Evolutionary conservation across 2,113 vertebrate genomes (phyloP), one percentile per base, ranked within the genome.

Genomic region (Oenanthe melanoleuca): DNA sequence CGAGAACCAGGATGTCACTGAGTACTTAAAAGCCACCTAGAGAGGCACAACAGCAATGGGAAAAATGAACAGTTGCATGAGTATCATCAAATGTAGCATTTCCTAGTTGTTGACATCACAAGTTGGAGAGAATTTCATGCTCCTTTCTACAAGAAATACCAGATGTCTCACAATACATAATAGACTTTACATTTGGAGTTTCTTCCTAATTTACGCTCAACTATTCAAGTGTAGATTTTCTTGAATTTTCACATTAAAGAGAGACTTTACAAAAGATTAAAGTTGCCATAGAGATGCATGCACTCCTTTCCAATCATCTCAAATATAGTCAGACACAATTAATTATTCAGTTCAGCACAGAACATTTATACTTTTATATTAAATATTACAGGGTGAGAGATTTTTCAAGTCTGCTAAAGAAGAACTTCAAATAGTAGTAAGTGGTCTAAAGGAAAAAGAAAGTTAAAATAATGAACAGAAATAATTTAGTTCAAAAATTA

Each of bases 291-390:
- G 92, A 96, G 81, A 96, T 80, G 72, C 28, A 84, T 60, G 82
- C 6, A 82, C 37, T 89, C 66, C 61, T 82, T 89, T 88, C 91
- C 72, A 91, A 69, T 92, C 8, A 94, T 96, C 92, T 80, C 31
- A 74, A 75, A 82, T 85, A 93, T 18, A 92, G 78, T 91, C 86
- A 96, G 89, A 94, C 42, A 89, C 64, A 87, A 96, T 96, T 96
- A 97, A 96, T 85, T 95, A 96, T 95, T 97, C 86, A 96, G 50
- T 77, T 74, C n/a, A 85, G 49, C 52, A 95, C 66, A 88, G 69
- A 86, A 82, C 44, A 93, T 96, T 95, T 89, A 42, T 86, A 91
- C 66, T 86, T 95, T 90, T 88, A 78, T 55, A 93, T 63, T 10
- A 95, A 92, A 88, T 80, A 95, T 77, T 94, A 44, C 77, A 97